A percentile compares a stretch with the other conserved stretches of the same genome.
phyloP scores from a whole-genome alignment of 2,113 vertebrate genomes.

The Regulus satrapa region DNA sequence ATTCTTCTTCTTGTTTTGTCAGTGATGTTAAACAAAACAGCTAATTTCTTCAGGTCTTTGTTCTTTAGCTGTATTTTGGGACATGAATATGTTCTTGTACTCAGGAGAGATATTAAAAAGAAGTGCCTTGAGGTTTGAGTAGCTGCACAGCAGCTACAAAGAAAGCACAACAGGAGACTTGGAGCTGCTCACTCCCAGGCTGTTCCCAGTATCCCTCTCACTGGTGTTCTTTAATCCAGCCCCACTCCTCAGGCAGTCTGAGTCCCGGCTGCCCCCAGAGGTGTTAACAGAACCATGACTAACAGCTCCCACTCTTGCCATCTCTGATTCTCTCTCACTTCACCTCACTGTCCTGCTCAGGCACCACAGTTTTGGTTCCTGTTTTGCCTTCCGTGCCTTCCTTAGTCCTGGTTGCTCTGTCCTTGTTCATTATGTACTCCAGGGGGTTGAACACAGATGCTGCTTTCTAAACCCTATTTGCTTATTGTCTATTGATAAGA shows the following conservation, averaged over 20 bases:
- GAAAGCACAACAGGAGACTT: background rate
- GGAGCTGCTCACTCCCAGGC: background rate
- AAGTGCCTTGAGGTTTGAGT: background rate
- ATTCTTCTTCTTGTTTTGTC: background rate
- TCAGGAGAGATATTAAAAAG: background rate
- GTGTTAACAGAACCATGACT: background rate
- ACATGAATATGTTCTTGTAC: background rate
- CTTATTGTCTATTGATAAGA: conserved; percentile 26
- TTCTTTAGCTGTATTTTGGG: background rate
- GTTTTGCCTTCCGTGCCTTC: background rate
- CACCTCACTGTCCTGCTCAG: background rate
- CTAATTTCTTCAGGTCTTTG: background rate
- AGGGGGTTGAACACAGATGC: background rate
- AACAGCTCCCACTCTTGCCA: background rate
- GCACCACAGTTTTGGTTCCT: background rate
- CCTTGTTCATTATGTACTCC: background rate
- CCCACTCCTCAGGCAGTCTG: background rate
- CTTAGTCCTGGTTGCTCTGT: background rate
- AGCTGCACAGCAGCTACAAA: background rate
- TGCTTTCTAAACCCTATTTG: background rate
- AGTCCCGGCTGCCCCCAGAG: background rate
- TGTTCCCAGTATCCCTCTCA: background rate
- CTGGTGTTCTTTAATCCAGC: background rate
- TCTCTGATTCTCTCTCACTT: background rate
- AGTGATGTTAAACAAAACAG: background rate